Evolutionary conservation across 2,797 vertebrate species (phyloP).

Genomic region (Rhynchonycteris naso): DNA sequence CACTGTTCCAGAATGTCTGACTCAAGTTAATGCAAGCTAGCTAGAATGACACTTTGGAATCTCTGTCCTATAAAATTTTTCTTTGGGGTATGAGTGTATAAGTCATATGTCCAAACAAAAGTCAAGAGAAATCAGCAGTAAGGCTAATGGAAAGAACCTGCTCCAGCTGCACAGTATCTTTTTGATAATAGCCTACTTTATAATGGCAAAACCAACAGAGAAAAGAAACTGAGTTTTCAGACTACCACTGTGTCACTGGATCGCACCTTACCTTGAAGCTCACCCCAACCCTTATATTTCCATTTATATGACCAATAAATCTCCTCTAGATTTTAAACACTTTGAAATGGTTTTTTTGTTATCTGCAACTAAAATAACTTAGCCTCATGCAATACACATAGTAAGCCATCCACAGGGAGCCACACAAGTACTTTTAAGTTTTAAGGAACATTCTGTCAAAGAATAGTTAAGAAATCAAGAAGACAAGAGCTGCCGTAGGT

Average conservation of each 20-base stretch:
- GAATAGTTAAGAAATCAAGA: background rate
- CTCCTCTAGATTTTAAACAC: background rate
- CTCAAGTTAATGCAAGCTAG: background rate
- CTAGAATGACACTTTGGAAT: conserved; percentile 7
- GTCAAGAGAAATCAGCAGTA: background rate
- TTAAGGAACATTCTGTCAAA: conserved; percentile 22
- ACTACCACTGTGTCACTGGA: background rate
- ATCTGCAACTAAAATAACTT: conserved; percentile 20
- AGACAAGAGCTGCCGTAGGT: background rate
- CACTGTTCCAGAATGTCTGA: background rate
- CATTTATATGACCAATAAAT: background rate
- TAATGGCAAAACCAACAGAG: background rate
- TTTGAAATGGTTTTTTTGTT: conserved; percentile 6
- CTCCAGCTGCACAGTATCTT: background rate
- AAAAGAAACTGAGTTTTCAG: background rate
- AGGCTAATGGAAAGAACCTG: background rate
- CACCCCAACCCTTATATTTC: background rate
- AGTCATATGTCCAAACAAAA: background rate
- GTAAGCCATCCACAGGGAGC: background rate
- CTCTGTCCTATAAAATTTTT: conserved; percentile 31
- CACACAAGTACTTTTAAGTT: background rate
- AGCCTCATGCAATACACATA: background rate
- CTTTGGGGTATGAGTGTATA: background rate
- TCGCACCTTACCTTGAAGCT: background rate
- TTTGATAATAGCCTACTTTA: background rate